Evolutionary conservation across 1,140 invertebrate genomes (phyloP), one percentile per base, ranked within the genome.

Genomic region (Dinothrombium tinctorium): DNA sequence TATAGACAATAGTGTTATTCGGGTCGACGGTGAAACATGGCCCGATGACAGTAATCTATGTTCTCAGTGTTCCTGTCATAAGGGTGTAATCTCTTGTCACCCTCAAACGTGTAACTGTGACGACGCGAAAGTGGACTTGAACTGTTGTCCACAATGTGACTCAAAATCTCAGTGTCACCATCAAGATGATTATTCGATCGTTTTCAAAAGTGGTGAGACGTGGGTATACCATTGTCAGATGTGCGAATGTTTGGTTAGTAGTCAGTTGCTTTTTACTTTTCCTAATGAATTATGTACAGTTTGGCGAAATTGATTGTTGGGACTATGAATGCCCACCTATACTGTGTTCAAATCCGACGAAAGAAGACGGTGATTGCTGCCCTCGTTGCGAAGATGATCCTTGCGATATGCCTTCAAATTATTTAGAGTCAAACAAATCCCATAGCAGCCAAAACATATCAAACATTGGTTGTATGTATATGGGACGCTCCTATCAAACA

Each of bases 301-400:
- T 75, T 53, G 79, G 80, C 32, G 77, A 87, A 62, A 69, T 80
- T 43, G 79, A 83, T 61, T 87, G 80, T 55, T 83, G 77, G 77
- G 71, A 74, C 49, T 65, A 78, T 54, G 72, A 79, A 52, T 84
- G 81, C 63, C 77, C 77, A 43, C 68, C 68, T 17, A 58, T 72
- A 23, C 62, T 65, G 15, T 77, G 77, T 62, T 55, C 67, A 47
- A 66, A 73, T 51, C 65, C 72, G 25, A 58, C 77, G 40, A 67
- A 67, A 50, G 56, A 62, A 37, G 59, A 66, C 14, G 67, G 68
- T 9, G 71, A 75, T 53, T 74, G 73, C 59, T 74, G 74, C 57
- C 68, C 68, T n/a, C 62, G 71, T 25, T 77, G 74, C 54, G 61
- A 64, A 29, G 69, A 69, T 43, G 72, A 73, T 55, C 65, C 60